Base-by-base conservation (phyloP, 2,888 invertebrate genomes). In the Hypercompe scribonia region DNA sequence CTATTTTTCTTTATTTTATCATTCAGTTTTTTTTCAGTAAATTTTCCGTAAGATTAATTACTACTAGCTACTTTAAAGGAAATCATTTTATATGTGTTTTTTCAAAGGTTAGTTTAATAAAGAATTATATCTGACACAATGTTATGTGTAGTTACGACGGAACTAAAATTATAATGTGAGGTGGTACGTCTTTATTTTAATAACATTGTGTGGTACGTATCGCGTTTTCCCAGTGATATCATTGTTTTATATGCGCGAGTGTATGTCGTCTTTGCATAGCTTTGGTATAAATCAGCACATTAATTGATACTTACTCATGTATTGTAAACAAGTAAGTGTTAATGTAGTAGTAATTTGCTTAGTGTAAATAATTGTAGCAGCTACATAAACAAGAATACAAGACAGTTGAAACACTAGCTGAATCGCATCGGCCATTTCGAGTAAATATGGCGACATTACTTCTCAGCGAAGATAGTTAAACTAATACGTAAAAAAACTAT, bases 171-270 rank as follows among this genome's bases (percentile, higher is more conserved):
- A 50, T 65, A 21, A n/a, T 73, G 46, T 24, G 36, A 28, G 39
- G 50, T 50, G 31, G 63, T 63, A 42, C n/a, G 61, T 69, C 28
- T 67, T 61, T 70, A 67, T 68, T 74, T 73, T 77, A 78, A 75
- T 83, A 70, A 78, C 68, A 78, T 78, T 73, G 70, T 34, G 8
- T 33, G 69, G 72, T 69, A 64, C 33, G 18, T 65, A 69, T 70
- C 68, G 72, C 65, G 78, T 77, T 75, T 83, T 79, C 69, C 79
- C 78, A 75, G 66, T 83, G 85, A 79, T 75, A 78, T 85, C 84
- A 83, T 77, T 83, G 76, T 78, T 81, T 79, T 75, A 58, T 42
- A 83, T 78, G 78, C 76, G 65, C 70, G 18, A 3, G 33, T n/a
- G 68, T 71, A 68, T 74, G 72, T 71, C 70, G 69, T 75, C 34